These are phyloP conservation scores for Pangasianodon hypophthalmus DNA, from an alignment of 2,113 vertebrate genomes.

Conservation along the genomic window DNA sequence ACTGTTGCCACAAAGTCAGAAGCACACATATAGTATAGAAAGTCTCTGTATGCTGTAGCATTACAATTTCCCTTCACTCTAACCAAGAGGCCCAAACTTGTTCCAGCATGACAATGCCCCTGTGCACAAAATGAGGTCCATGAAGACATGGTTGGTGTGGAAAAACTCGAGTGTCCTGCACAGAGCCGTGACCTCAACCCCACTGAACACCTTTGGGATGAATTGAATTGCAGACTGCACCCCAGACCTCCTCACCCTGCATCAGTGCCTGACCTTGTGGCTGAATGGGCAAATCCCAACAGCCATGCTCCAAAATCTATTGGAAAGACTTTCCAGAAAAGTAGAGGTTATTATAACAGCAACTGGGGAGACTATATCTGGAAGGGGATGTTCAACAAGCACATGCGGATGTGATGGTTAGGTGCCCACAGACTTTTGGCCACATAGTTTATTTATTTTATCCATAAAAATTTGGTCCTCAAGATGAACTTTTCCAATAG, in stretches of 20 bases:
- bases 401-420: background rate
- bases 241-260: background rate
- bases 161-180: background rate
- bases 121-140: background rate
- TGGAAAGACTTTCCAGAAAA: background rate
- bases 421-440: background rate
- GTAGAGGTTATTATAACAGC: background rate
- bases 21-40: background rate
- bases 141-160: background rate
- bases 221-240: background rate
- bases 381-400: background rate
- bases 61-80: background rate
- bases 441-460: background rate
- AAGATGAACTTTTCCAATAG: background rate
- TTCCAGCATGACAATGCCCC: background rate
- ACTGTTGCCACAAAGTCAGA: background rate
- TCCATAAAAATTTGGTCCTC: background rate
- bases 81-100: background rate
- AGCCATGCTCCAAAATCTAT: background rate
- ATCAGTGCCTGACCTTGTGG: background rate
- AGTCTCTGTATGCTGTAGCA: background rate
- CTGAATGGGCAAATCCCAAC: background rate
- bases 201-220: background rate
- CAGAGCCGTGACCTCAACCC: background rate
- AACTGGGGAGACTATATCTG: background rate